Base-by-base conservation (phyloP, 2,888 invertebrate genomes). In the Tetrapedia diversipes region DNA sequence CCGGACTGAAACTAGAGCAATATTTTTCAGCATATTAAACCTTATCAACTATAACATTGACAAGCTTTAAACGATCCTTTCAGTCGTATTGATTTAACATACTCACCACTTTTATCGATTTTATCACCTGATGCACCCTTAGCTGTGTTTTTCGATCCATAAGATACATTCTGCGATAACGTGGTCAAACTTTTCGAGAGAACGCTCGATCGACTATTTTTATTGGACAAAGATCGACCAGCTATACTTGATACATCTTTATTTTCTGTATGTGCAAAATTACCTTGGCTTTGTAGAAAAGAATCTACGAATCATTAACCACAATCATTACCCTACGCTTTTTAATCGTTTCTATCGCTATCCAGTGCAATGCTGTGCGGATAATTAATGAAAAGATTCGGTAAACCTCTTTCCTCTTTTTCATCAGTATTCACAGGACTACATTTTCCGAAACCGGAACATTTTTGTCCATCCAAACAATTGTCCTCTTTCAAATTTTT, bases 41-140 rank as follows among this genome's bases (percentile, higher is more conserved):
- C n/a, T n/a, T n/a, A n/a, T n/a, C n/a, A n/a, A n/a, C n/a, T n/a
- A n/a, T n/a, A n/a, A n/a, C n/a, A n/a, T n/a, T n/a, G n/a, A 11
- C 11, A 37, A 37, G 10, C 10, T 37, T 11, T 11, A 11, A 37
- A 8, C 37, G 37, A 37, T 10, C 10, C 10, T 7, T 37, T 37
- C 1, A 10, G 4, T 22, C 19, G 8, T 22, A 34, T 19, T 4
- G 14, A 14, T 14, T 24, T 10, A 3, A 14, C 24, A 37, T 77
- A 69, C 57, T 78, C 81, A 89, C 89, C 89, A 76, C 63, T 84
- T 65, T 80, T 77, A 60, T 86, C 77, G 41, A 80, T 80, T 71
- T 86, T 87, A 72, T 90, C 87, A 37, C 84, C 87, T 81, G 89
- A 89, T 83, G 89, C 88, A 83, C 88, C 89, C 84, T 85, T 87